These are phyloP conservation scores for Anthopleura sola DNA, from an alignment of 64 coral and sea anemone species.

Conservation along the genomic window DNA sequence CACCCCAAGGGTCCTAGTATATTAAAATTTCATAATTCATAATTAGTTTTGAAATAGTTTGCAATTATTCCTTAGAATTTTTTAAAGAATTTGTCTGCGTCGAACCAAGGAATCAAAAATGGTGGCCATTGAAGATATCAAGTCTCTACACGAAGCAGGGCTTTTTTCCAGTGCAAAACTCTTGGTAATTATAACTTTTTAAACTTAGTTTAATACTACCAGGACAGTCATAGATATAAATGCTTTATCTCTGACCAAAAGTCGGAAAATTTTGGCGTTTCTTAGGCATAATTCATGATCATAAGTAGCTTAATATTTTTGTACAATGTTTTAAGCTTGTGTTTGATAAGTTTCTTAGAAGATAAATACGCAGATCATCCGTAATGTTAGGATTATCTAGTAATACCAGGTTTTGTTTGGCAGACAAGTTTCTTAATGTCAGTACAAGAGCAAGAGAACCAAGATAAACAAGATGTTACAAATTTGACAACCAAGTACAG, in stretches of 20 bases:
- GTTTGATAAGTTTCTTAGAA: too few relatives aligned
- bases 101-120: not conserved
- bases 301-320: too few relatives aligned
- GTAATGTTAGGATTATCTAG: too few relatives aligned
- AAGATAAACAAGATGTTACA: constrained; percentile 75
- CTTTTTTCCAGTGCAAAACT: constrained; percentile 68
- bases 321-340: too few relatives aligned
- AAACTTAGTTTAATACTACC: not conserved
- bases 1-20: not conserved
- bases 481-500: constrained; percentile 75
- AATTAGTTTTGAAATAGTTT: not conserved
- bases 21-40: not conserved
- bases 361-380: not conserved
- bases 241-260: too few relatives aligned
- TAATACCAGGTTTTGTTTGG: not conserved
- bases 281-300: too few relatives aligned
- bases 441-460: constrained; percentile 40
- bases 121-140: constrained; percentile 64
- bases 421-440: constrained; percentile 82
- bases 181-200: constrained; percentile 37
- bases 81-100: not conserved
- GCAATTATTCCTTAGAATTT: not conserved
- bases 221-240: not conserved
- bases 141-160: constrained; percentile 78
- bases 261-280: too few relatives aligned